phyloP scores from a whole-genome alignment of 2,797 vertebrate genomes.

The Scomberomorus guttatus region DNA sequence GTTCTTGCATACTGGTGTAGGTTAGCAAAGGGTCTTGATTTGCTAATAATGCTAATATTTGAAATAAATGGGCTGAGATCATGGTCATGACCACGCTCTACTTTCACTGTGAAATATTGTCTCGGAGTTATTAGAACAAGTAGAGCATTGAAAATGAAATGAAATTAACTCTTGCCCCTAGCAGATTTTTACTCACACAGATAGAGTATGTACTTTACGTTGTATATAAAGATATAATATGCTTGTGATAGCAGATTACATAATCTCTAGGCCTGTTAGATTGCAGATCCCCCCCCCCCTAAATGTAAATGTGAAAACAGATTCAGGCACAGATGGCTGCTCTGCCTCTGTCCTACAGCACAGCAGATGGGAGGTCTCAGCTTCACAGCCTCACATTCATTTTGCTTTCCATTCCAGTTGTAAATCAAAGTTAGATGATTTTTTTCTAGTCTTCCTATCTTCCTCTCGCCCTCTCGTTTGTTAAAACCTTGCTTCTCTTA shows the following conservation, averaged over 20 bases:
- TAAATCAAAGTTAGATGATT: constrained; percentile 80
- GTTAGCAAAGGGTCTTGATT: constrained; percentile 18
- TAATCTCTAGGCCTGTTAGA: constrained; percentile 58
- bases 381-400: constrained; percentile 76
- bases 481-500: constrained; percentile 66
- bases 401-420: constrained; percentile 80
- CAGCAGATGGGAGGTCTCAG: constrained; percentile 84
- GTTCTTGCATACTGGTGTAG: constrained; percentile 2
- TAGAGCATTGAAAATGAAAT: constrained; percentile 63
- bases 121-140: constrained; percentile 47
- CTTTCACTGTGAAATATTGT: constrained; percentile 57
- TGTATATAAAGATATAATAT: constrained; percentile 53
- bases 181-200: constrained; percentile 32
- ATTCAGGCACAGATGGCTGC: constrained; percentile 80
- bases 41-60: constrained; percentile 50
- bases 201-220: constrained; percentile 15
- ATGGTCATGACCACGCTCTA: constrained; percentile 34
- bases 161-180: constrained; percentile 43
- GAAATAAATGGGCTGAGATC: constrained; percentile 34
- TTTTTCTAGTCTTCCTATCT: constrained; percentile 1
- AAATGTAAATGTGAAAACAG: constrained; percentile 77
- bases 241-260: constrained; percentile 54
- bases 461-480: constrained; percentile 54
- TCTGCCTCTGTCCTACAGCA: constrained; percentile 73
- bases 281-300: constrained; percentile 56